A percentile compares a stretch with the other conserved stretches of the same genome.
These are phyloP conservation scores for Leucozona laternaria DNA, from an alignment of 2,888 invertebrate species.

Conservation along the genomic window DNA sequence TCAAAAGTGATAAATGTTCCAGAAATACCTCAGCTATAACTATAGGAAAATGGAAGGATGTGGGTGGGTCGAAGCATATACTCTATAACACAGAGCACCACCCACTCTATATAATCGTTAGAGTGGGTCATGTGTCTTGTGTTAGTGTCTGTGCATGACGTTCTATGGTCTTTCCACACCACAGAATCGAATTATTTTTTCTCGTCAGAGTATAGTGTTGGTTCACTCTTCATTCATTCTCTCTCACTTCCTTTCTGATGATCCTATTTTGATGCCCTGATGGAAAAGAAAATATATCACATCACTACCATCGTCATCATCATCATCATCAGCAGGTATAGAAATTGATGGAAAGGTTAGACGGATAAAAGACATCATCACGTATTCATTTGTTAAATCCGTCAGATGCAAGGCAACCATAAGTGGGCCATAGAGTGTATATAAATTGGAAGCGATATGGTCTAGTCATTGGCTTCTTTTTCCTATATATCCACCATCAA, in stretches of 20 bases:
- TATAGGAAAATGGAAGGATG: conserved; percentile 14
- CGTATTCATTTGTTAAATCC: conserved; percentile 71
- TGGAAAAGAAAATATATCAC: conserved; percentile 52
- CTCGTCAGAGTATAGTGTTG: conserved; percentile 28
- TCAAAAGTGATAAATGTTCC: conserved; percentile 75
- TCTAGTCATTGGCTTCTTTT: conserved; percentile 59
- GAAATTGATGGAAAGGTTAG: conserved; percentile 62
- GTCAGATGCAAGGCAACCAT: conserved; percentile 60
- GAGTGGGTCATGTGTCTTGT: conserved; percentile 58
- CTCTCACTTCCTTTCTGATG: conserved; percentile 40
- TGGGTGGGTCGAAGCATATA: conserved; percentile 9
- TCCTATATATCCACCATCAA: not conserved
- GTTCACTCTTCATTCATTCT: conserved; percentile 26
- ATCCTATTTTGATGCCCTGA: conserved; percentile 60
- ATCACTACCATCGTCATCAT: conserved; percentile 38
- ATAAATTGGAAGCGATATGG: conserved; percentile 63
- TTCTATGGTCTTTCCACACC: conserved; percentile 52
- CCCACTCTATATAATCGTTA: conserved; percentile 6
- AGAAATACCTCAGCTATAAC: conserved; percentile 52
- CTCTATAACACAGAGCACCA: not conserved
- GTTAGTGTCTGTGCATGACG: conserved; percentile 40
- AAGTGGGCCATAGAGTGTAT: conserved; percentile 40
- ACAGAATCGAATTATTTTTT: conserved; percentile 70
- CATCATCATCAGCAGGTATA: conserved; percentile 58
- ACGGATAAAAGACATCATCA: conserved; percentile 73